These are phyloP conservation scores for Macrobrachium nipponense DNA, from an alignment of 1,140 invertebrate genomes.

Conservation along the genomic window DNA sequence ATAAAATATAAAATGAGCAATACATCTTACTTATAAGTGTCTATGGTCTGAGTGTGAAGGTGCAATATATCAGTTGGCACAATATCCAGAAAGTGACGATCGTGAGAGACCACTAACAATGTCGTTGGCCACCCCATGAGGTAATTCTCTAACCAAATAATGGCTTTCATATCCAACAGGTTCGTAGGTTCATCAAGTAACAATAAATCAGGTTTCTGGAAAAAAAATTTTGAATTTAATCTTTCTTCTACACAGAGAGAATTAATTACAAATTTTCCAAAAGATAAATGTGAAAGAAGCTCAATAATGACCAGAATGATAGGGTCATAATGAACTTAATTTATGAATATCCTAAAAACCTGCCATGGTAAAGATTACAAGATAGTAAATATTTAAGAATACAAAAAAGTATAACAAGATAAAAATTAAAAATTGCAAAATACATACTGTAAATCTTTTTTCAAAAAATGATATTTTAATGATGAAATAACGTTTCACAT, in stretches of 20 bases:
- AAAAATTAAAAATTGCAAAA: no score
- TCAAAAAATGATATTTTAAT: no score
- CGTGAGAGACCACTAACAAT: slow-evolving; percentile 96
- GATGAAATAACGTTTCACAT: no score
- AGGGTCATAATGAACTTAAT: no score
- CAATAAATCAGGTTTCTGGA: slow-evolving; percentile 90
- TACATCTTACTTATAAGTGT: slow-evolving; percentile 60
- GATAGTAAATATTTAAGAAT: no score
- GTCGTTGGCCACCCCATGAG: slow-evolving; percentile 98
- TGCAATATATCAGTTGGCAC: slow-evolving; percentile 99
- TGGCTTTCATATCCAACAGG: slow-evolving; percentile 78
- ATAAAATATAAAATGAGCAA: neutral
- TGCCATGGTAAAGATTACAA: no score
- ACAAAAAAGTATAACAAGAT: neutral
- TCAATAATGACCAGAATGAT: no score
- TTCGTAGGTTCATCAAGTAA: slow-evolving; percentile 95
- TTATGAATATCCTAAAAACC: no score
- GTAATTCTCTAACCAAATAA: slow-evolving; percentile 99
- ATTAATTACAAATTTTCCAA: no score
- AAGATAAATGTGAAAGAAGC: no score
- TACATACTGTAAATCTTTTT: no score
- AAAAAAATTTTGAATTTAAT: neutral
- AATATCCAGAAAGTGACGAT: slow-evolving; percentile 99
- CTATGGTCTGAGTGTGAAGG: slow-evolving; percentile 76
- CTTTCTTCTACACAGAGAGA: neutral